Evolutionary conservation across 2,113 vertebrate genomes (phyloP).

Genomic region (Chlamydotis undulata): DNA sequence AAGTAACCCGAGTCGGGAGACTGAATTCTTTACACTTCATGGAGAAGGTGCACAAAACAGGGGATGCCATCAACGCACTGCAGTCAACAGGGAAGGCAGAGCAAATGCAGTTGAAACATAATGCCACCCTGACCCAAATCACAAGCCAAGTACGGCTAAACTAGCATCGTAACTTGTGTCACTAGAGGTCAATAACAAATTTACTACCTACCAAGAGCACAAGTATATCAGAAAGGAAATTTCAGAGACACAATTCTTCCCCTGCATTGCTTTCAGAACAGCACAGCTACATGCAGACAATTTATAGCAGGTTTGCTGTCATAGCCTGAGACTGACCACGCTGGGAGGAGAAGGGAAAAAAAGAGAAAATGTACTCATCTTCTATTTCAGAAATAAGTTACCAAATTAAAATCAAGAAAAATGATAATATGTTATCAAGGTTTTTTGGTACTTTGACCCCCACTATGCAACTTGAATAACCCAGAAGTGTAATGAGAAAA

Average conservation of each 20-base stretch:
- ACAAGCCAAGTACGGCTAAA: not conserved
- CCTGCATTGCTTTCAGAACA: not conserved
- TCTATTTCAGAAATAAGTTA: not conserved
- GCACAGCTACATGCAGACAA: not conserved
- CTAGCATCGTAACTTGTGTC: not conserved
- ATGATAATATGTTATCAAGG: not conserved
- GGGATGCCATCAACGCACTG: accelerated
- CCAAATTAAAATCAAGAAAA: not conserved
- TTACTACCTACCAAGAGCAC: not conserved
- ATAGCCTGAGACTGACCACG: not conserved
- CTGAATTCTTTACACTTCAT: not conserved
- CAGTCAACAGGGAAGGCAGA: not conserved
- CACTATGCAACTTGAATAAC: not conserved
- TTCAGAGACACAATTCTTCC: not conserved
- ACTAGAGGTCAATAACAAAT: not conserved
- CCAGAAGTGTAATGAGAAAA: not conserved
- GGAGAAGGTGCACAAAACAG: not conserved
- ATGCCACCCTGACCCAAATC: not conserved
- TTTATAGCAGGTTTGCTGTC: not conserved
- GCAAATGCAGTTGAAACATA: not conserved
- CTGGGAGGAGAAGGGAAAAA: not conserved
- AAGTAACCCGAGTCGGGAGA: not conserved
- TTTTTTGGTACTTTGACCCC: not conserved
- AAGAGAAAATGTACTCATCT: not conserved
- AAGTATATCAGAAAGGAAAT: not conserved